A percentile compares a stretch with the other conserved stretches of the same genome.
Evolutionary conservation across 2,888 invertebrate species (phyloP).

Genomic region (Dioctria linearis): DNA sequence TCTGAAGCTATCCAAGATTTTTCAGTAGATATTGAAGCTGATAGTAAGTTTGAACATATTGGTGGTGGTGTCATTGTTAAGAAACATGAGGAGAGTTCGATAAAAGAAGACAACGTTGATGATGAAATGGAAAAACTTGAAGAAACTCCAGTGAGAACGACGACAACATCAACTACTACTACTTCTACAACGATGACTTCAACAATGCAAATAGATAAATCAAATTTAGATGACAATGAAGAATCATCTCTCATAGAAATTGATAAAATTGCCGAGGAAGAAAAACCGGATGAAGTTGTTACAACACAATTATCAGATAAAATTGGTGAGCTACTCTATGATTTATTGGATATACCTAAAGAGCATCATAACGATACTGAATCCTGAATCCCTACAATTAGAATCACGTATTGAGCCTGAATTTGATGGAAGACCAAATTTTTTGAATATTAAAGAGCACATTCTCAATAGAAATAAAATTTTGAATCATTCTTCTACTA

Average conservation of each 20-base stretch:
- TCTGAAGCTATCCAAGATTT: conserved; percentile 60
- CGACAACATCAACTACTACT: conserved; percentile 1
- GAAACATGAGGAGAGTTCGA: conserved; percentile 64
- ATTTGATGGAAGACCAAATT: conserved; percentile 64
- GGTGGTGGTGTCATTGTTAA: conserved; percentile 71
- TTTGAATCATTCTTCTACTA: neutral
- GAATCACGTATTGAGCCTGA: conserved; percentile 62
- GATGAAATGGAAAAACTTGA: neutral
- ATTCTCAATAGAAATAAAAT: conserved; percentile 65
- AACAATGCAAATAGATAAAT: neutral
- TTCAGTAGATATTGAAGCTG: conserved; percentile 64
- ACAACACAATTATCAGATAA: conserved; percentile 62
- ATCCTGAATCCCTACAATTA: conserved; percentile 46
- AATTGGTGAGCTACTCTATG: conserved; percentile 69
- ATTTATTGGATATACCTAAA: conserved; percentile 66
- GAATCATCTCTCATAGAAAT: neutral
- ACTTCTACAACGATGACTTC: neutral
- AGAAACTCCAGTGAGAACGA: neutral
- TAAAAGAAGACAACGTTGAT: neutral
- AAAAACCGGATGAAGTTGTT: conserved; percentile 11
- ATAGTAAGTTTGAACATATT: conserved; percentile 68
- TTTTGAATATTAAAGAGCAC: conserved; percentile 70
- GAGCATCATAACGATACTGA: conserved; percentile 59
- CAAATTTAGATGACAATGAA: neutral
- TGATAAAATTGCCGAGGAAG: conserved; percentile 11